Evolutionary conservation across 2,797 vertebrate genomes (phyloP).

Genomic region (Heterohyrax brucei): DNA sequence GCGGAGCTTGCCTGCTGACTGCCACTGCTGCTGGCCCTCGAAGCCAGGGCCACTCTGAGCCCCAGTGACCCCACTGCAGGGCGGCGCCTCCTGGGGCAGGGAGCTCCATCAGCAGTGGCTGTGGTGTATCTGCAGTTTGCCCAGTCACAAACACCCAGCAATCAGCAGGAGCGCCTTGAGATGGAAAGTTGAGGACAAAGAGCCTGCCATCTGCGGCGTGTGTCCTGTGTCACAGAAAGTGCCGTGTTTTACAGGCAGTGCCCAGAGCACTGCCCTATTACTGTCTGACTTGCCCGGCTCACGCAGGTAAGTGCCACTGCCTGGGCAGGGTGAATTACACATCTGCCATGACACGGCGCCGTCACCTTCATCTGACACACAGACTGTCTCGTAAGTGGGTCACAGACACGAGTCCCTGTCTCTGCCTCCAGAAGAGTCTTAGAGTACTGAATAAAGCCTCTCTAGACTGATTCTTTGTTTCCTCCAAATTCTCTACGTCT

Average conservation of each 20-base stretch:
- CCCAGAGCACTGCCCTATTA: rapidly evolving
- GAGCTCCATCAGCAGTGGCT: neutral
- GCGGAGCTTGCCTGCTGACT: too few relatives aligned
- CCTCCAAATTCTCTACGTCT: rapidly evolving
- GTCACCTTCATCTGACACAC: rapidly evolving
- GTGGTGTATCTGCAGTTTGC: neutral
- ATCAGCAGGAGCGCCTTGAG: neutral
- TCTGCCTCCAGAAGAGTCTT: rapidly evolving
- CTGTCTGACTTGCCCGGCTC: neutral
- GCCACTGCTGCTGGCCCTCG: rapidly evolving
- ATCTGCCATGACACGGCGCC: rapidly evolving
- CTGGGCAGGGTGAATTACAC: neutral
- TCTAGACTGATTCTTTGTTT: neutral
- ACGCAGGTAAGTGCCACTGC: rapidly evolving
- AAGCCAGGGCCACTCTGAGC: neutral
- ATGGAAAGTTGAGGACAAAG: neutral
- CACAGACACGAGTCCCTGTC: rapidly evolving
- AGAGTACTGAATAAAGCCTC: neutral
- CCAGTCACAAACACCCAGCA: neutral
- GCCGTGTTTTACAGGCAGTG: rapidly evolving
- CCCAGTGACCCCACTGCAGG: too few relatives aligned
- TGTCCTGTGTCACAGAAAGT: neutral
- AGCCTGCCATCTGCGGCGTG: neutral
- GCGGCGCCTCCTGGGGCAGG: neutral
- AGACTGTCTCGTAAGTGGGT: neutral